Percentiles rank a stretch among this genome's conserved stretches.
These are phyloP conservation scores for Graptemys geographica DNA, from an alignment of 2,797 vertebrate genomes.

Conservation along the genomic window DNA sequence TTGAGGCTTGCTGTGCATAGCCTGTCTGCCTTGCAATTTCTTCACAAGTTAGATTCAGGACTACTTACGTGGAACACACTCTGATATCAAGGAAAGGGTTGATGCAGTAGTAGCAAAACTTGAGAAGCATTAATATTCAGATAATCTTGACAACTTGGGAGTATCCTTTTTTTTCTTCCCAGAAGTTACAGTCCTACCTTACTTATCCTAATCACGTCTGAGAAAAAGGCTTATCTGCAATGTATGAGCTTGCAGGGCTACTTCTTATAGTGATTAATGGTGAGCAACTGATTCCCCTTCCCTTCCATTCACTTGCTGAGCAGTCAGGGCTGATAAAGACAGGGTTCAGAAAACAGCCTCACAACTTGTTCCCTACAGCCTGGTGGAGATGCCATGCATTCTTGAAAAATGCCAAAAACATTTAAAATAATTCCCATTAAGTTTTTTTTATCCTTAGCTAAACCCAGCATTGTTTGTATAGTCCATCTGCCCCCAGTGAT, in stretches of 20 bases:
- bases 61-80: neutral
- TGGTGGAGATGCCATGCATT: neutral
- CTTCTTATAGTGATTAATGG: neutral
- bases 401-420: neutral
- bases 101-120: neutral
- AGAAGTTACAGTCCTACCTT: neutral
- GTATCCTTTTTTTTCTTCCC: rapidly evolving
- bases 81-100: neutral
- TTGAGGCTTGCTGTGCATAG: neutral
- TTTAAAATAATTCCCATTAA: neutral
- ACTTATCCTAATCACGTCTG: neutral
- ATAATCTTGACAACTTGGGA: neutral
- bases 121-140: rapidly evolving
- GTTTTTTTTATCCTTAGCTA: neutral
- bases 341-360: neutral
- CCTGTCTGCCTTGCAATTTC: neutral
- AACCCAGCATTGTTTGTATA: neutral
- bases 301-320: neutral
- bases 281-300: neutral
- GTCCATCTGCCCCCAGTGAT: neutral
- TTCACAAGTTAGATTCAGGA: neutral
- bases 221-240: neutral
- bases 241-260: neutral
- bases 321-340: neutral
- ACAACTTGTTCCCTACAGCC: neutral